These are phyloP conservation scores for Tineola bisselliella DNA, from an alignment of 2,888 invertebrate species.

Conservation along the genomic window DNA sequence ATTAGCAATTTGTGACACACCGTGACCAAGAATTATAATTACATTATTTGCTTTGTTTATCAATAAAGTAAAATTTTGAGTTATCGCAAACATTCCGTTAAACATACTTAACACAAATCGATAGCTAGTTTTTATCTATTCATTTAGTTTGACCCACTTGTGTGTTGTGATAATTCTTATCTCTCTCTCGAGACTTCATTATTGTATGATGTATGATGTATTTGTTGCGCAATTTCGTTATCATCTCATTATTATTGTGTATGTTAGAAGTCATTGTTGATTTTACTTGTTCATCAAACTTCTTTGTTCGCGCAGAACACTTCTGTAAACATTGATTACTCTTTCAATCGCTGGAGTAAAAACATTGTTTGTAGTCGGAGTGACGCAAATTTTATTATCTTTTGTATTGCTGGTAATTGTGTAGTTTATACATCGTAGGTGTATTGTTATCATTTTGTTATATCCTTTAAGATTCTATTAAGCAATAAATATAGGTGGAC, in stretches of 20 bases:
- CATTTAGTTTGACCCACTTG: slow-evolving; percentile 52
- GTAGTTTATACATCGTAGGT: not conserved
- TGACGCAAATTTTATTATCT: slow-evolving; percentile 30
- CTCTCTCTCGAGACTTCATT: slow-evolving; percentile 20
- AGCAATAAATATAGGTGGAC: not conserved
- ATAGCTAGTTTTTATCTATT: slow-evolving; percentile 24
- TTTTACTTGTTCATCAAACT: slow-evolving; percentile 42
- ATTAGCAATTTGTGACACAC: not conserved
- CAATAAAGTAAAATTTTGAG: not conserved
- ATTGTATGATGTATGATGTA: slow-evolving; percentile 35
- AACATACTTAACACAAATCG: slow-evolving; percentile 13
- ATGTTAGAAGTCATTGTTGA: slow-evolving; percentile 27
- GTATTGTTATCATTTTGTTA: not conserved
- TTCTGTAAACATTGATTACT: slow-evolving; percentile 31
- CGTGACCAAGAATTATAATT: not conserved
- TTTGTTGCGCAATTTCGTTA: slow-evolving; percentile 49
- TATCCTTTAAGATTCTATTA: not conserved
- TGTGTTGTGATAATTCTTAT: slow-evolving; percentile 42
- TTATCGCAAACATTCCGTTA: slow-evolving; percentile 14
- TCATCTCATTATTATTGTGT: slow-evolving; percentile 28
- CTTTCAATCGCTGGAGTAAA: slow-evolving; percentile 23
- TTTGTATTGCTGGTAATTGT: slow-evolving; percentile 18
- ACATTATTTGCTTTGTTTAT: not conserved
- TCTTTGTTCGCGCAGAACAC: slow-evolving; percentile 31
- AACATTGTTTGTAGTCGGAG: slow-evolving; percentile 31